Conservation (phyloP, 2,888 invertebrate genomes). For the Rotaria magnacalcarata region DNA sequence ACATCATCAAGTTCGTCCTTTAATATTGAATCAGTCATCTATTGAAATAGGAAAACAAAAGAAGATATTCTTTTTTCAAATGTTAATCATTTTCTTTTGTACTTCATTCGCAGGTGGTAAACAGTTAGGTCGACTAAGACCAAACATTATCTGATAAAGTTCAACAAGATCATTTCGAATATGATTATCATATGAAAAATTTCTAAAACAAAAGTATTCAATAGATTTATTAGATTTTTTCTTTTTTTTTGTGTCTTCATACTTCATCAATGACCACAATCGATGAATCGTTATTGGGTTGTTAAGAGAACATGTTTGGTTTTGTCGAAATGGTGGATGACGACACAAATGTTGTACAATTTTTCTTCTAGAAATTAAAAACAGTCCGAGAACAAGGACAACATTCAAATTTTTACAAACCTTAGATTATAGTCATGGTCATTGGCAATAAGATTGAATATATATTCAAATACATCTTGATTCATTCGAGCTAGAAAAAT, state of each 20-base stretch:
- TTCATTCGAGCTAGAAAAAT: conserved; percentile 37
- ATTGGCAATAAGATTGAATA: conserved; percentile 31
- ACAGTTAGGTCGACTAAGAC: conserved; percentile 41
- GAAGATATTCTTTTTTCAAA: not conserved
- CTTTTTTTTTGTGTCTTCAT: not conserved
- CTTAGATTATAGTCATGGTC: conserved; percentile 34
- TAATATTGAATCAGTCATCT: not conserved
- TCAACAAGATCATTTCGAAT: conserved; percentile 38
- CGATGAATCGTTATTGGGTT: conserved; percentile 27
- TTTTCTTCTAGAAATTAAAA: not conserved
- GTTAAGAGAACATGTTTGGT: conserved; percentile 38
- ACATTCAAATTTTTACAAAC: not conserved
- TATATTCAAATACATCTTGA: conserved; percentile 25
- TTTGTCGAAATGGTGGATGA: conserved; percentile 44
- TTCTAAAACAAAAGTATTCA: not conserved
- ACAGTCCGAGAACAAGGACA: not conserved
- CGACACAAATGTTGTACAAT: conserved; percentile 43
- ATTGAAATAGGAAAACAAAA: too few species aligned
- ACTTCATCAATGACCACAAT: conserved; percentile 43
- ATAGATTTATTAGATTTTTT: not conserved
- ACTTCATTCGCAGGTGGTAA: conserved; percentile 12
- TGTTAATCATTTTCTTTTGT: not conserved
- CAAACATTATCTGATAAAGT: conserved; percentile 41
- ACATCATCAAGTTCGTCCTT: conserved; percentile 2
- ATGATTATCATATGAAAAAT: conserved; percentile 33